phyloP scores from a whole-genome alignment of 2,113 vertebrate species.

The Formicarius rufipectus region DNA sequence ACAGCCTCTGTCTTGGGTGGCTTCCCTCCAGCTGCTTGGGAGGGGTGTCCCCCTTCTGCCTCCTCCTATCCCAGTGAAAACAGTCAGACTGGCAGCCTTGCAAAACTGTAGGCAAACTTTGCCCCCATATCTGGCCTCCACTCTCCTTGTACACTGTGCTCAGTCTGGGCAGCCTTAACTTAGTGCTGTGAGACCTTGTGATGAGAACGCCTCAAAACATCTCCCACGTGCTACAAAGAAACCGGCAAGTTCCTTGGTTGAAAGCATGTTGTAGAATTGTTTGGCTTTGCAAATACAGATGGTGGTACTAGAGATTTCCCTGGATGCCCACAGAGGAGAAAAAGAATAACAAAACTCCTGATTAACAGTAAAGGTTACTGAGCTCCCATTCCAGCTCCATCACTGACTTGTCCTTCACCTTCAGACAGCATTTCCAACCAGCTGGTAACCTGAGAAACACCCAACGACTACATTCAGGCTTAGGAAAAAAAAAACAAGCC shows the following conservation, averaged over 20 bases:
- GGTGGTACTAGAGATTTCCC: background rate
- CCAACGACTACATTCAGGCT: background rate
- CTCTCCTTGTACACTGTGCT: background rate
- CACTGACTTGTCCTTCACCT: background rate
- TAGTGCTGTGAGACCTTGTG: background rate
- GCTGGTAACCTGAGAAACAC: background rate
- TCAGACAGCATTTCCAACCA: background rate
- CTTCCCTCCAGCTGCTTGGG: background rate
- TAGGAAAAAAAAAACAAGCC: background rate
- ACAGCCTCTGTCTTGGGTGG: accelerated
- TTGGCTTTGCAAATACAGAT: background rate
- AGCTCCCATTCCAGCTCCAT: background rate
- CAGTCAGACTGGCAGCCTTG: background rate
- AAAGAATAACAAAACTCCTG: background rate
- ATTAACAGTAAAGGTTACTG: background rate
- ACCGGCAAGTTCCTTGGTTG: background rate
- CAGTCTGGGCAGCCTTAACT: background rate
- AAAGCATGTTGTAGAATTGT: background rate
- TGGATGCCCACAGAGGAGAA: background rate
- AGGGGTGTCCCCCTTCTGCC: accelerated
- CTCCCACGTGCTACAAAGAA: background rate
- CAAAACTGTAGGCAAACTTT: background rate
- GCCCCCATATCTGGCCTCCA: background rate
- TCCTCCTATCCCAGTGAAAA: background rate
- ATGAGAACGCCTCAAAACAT: accelerated